Percentiles rank a stretch among this genome's conserved stretches.
Evolutionary conservation across 2,888 invertebrate species (phyloP).

Genomic region (Acheta domesticus): DNA sequence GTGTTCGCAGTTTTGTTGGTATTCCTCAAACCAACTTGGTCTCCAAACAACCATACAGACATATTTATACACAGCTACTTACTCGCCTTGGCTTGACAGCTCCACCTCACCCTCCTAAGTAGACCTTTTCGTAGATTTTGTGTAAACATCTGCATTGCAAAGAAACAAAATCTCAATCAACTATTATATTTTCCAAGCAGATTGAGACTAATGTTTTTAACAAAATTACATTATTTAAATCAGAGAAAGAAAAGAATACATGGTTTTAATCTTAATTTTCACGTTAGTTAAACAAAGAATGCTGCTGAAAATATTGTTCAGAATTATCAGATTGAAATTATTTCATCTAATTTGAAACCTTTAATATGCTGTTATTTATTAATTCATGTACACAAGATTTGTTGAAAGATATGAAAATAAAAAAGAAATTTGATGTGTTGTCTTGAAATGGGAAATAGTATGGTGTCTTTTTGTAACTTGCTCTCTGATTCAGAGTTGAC

Average conservation of each 20-base stretch:
- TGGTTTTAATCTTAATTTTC: no score
- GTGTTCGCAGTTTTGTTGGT: constrained; percentile 59
- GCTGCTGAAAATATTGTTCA: no score
- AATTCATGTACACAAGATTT: not conserved
- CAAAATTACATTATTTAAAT: no score
- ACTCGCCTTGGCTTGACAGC: not conserved
- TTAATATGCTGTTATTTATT: no score
- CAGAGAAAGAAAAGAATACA: no score
- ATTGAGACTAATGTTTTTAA: no score
- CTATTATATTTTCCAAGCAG: no score
- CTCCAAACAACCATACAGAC: constrained; percentile 63
- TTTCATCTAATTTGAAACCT: no score
- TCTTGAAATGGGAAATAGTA: not conserved
- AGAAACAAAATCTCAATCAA: no score
- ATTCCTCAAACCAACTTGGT: constrained; percentile 71
- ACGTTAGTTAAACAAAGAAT: no score
- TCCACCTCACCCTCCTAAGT: not conserved
- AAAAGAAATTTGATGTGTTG: not conserved
- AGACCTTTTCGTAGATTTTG: not conserved
- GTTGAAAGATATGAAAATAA: not conserved
- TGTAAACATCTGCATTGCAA: no score
- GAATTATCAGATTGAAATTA: no score
- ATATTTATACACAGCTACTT: constrained; percentile 39
- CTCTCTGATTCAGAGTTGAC: not conserved
- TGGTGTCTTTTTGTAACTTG: not conserved